phyloP scores from a whole-genome alignment of 2,113 vertebrate genomes.

The Alosa alosa region DNA sequence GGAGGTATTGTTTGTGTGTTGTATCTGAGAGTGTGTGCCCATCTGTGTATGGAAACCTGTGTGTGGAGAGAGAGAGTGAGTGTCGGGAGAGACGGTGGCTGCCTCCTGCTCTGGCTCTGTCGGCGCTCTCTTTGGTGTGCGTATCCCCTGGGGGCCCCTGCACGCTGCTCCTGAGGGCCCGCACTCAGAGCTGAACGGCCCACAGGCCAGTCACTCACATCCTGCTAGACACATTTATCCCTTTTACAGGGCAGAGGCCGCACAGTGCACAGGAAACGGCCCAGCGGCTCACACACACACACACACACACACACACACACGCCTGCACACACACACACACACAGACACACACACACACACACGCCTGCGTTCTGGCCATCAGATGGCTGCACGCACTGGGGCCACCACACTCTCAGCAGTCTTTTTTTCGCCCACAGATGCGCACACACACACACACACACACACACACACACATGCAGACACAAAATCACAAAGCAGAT shows the following conservation, averaged over 20 bases:
- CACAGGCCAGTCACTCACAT: slow-evolving; percentile 23
- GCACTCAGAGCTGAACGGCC: slow-evolving; percentile 29
- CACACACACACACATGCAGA: neutral
- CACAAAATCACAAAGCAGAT: neutral
- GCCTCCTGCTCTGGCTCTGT: slow-evolving; percentile 8
- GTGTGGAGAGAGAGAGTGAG: slow-evolving; percentile 17
- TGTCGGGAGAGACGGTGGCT: slow-evolving; percentile 14
- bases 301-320: neutral
- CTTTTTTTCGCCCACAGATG: neutral
- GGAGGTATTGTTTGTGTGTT: too few species aligned
- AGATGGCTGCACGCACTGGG: neutral
- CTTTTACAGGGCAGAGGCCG: slow-evolving; percentile 30
- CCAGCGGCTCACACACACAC: neutral
- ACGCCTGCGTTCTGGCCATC: neutral
- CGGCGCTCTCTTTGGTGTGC: slow-evolving; percentile 18
- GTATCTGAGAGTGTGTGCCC: too few species aligned
- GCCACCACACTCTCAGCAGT: neutral
- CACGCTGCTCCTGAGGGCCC: slow-evolving; percentile 37
- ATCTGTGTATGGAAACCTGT: neutral
- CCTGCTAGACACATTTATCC: slow-evolving; percentile 36
- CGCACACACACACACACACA: neutral
- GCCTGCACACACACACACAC: too few species aligned
- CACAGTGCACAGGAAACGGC: neutral
- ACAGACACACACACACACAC: too few species aligned
- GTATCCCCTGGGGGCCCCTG: slow-evolving; percentile 10